Evolutionary conservation across 2,113 vertebrate species (phyloP), one percentile per base, ranked within the genome.

Genomic region (Rhea pennata): DNA sequence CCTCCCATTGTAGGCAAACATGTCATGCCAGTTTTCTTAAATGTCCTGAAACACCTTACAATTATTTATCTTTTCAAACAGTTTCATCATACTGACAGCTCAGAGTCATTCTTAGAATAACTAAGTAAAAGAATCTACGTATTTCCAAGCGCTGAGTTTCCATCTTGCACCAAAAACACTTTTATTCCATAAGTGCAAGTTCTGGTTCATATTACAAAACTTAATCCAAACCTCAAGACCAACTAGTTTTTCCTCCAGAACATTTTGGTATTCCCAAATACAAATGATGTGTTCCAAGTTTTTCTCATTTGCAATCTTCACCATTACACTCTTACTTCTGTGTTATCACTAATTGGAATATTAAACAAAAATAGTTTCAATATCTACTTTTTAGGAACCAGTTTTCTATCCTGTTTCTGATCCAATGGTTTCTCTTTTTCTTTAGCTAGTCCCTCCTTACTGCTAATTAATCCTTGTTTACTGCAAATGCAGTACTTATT

Each of bases 1-100:
- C 50, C n/a, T 82, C 17, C 70, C 12, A 2, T 3, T 75, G 51
- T 19, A 88, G 27, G 13, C 12, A 85, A 48, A 27, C 12, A 48
- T 0, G 1, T 26, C 53, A 48, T 0, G 0, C 46, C 5, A 78
- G 19, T 74, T 75, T 84, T 82, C 36, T 19, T 39, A 71, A 48
- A 62, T 33, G 70, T 74, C 44, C 24, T 8, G 6, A 79, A 76
- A 15, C 14, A 62, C 46, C 36, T 72, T 48, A 76, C 39, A 64
- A 33, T 9, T 4, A n/a, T 50, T 2, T 50, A 10, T 9, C n/a
- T 69, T 83, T 88, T 79, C 44, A 71, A 75, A 48, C 0, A 53
- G 23, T 6, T 39, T 66, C 40, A 70, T 44, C 31, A 66, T 23
- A 71, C 6, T 44, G 53, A 44, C 36, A 92, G 27, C 40, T 62